Conservation (phyloP, 2,888 invertebrate genomes). For the Drosophila histrio region DNA sequence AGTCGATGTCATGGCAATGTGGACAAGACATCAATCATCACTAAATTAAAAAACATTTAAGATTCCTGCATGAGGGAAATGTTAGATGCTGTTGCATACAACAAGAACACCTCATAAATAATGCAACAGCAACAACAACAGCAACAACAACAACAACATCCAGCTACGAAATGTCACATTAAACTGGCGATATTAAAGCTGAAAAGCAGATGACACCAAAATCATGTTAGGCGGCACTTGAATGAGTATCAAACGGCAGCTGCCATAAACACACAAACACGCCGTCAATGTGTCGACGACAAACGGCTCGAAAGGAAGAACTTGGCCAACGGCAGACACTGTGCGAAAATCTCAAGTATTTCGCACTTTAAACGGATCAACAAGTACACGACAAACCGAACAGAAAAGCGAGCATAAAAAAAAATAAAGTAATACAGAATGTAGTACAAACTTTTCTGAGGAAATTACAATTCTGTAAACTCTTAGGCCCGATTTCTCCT, state of each 20-base stretch:
- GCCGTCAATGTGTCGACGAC: slow-evolving; percentile 49
- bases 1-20: slow-evolving; percentile 70
- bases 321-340: neutral
- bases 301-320: slow-evolving; percentile 19
- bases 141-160: neutral
- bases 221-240: slow-evolving; percentile 83
- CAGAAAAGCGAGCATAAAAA: no score
- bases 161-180: slow-evolving; percentile 75
- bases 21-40: slow-evolving; percentile 80
- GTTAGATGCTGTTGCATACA: slow-evolving; percentile 49
- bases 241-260: slow-evolving; percentile 82
- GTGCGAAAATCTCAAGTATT: no score
- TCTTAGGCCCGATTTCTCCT: no score
- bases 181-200: slow-evolving; percentile 78
- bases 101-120: slow-evolving; percentile 63
- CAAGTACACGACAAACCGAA: neutral
- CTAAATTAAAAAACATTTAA: slow-evolving; percentile 79
- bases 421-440: no score
- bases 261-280: slow-evolving; percentile 76
- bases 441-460: no score
- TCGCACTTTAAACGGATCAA: no score
- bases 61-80: slow-evolving; percentile 67
- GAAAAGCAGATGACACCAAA: slow-evolving; percentile 82
- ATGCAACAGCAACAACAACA: slow-evolving; percentile 58
- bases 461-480: no score